These are phyloP conservation scores for Planiliza haematocheilus DNA, from an alignment of 2,113 vertebrate genomes.

Conservation along the genomic window DNA sequence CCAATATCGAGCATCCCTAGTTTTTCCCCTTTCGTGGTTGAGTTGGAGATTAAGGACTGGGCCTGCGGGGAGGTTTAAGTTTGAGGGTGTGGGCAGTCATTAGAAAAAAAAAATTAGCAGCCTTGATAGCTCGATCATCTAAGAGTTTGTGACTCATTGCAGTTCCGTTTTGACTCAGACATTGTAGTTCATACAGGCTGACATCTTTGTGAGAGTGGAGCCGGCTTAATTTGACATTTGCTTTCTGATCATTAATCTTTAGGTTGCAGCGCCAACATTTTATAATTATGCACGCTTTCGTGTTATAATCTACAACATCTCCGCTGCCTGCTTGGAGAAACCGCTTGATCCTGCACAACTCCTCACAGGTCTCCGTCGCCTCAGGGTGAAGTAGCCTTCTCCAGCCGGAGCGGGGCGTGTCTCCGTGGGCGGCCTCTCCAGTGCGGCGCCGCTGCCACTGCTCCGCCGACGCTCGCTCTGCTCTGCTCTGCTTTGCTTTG, in stretches of 20 bases:
- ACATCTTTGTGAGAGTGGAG: neutral
- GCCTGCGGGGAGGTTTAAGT: constrained; percentile 17
- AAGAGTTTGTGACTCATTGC: constrained; percentile 12
- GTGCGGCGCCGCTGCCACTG: constrained; percentile 69
- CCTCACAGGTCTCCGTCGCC: neutral
- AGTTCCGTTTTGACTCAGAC: constrained; percentile 20
- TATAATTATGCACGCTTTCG: neutral
- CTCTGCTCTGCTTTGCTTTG: no score
- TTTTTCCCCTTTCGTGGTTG: no score
- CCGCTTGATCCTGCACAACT: neutral
- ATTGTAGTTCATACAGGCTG: constrained; percentile 17
- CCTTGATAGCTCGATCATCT: constrained; percentile 24
- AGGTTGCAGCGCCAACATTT: neutral
- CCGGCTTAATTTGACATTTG: no score
- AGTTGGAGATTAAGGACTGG: neutral
- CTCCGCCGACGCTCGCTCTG: constrained; percentile 58
- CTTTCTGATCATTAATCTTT: no score
- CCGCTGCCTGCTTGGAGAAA: neutral
- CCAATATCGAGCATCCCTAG: no score
- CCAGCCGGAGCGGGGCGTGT: constrained; percentile 70
- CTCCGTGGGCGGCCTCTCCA: constrained; percentile 61
- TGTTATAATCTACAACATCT: neutral
- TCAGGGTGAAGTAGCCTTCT: constrained; percentile 58
- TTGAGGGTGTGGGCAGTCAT: constrained; percentile 23
- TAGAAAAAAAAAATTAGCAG: constrained; percentile 34